These are phyloP conservation scores for Falco punctatus DNA, from an alignment of 2,113 vertebrate species.

Conservation along the genomic window DNA sequence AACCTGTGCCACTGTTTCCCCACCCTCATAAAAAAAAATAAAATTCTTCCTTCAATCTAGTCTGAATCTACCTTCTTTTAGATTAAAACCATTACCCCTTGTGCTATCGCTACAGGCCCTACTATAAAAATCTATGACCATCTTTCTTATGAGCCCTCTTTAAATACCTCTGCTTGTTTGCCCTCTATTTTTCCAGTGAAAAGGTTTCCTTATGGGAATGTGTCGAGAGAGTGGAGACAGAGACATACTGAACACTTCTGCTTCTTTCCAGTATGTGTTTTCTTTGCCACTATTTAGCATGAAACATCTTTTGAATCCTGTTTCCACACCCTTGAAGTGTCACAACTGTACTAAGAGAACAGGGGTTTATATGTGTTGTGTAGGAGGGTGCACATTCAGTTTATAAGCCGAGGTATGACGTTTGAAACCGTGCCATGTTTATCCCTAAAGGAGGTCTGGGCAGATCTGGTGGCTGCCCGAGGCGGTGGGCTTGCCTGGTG, in stretches of 20 bases:
- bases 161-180: background rate
- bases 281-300: background rate
- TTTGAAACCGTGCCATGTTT: fast-evolving
- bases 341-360: fast-evolving
- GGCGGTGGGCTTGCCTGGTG: fast-evolving
- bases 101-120: no score
- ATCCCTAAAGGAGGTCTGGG: background rate
- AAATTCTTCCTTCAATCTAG: no score
- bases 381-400: background rate
- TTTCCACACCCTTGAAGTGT: background rate
- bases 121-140: no score
- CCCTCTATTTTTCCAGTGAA: background rate
- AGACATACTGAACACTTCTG: background rate
- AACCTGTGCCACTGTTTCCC: background rate
- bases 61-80: no score
- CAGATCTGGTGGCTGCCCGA: background rate
- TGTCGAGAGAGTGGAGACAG: background rate
- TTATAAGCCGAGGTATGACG: fast-evolving
- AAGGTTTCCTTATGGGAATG: fast-evolving
- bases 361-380: fast-evolving
- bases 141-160: background rate
- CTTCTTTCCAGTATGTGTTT: background rate
- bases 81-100: no score
- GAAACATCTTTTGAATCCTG: background rate
- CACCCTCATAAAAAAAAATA: background rate